Evolutionary conservation across 2,113 vertebrate species (phyloP).

Genomic region (Sclerurus mexicanus): DNA sequence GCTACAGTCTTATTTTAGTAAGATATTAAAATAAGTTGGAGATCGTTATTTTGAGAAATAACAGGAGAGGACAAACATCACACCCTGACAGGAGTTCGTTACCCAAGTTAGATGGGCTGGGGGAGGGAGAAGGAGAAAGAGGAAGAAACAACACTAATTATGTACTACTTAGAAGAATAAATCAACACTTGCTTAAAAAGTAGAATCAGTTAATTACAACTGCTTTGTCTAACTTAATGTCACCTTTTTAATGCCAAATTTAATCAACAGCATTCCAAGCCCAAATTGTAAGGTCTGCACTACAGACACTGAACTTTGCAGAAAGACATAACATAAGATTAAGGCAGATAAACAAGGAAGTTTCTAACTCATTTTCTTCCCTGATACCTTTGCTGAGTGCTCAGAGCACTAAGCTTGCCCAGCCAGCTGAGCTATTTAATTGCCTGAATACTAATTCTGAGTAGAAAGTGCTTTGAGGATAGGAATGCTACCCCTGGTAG

Average conservation of each 20-base stretch:
- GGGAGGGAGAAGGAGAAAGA: not conserved
- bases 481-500: slow-evolving; percentile 18
- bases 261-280: not conserved
- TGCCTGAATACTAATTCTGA: slow-evolving; percentile 25
- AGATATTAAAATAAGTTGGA: not conserved
- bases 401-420: not conserved
- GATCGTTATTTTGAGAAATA: not conserved
- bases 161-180: not conserved
- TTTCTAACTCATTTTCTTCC: not conserved
- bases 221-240: not conserved
- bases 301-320: not conserved
- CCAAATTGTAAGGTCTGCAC: not conserved
- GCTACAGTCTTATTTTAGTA: not conserved
- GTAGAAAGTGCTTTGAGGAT: slow-evolving; percentile 25
- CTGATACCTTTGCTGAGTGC: not conserved
- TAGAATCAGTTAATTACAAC: not conserved
- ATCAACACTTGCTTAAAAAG: not conserved
- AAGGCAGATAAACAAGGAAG: not conserved
- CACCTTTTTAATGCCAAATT: not conserved
- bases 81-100: not conserved
- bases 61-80: not conserved
- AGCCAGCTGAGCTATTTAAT: slow-evolving; percentile 38
- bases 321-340: slow-evolving; percentile 8
- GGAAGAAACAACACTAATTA: not conserved
- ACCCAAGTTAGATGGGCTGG: not conserved